Evolutionary conservation across 2,888 invertebrate species (phyloP).

Genomic region (Cantharis nigra): DNA sequence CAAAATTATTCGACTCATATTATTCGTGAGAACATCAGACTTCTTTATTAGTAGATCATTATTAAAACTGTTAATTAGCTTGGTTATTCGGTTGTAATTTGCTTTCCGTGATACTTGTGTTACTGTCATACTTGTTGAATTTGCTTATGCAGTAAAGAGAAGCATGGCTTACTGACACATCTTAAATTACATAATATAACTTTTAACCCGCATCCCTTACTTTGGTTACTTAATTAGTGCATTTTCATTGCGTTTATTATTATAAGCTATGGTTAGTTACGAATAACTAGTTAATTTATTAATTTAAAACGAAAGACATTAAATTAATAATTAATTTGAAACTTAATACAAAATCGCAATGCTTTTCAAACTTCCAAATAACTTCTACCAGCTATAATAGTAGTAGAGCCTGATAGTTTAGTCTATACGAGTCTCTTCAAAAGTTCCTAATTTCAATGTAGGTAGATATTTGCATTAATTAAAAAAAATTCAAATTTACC

Average conservation of each 20-base stretch:
- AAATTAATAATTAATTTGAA: neutral
- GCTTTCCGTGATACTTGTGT: constrained; percentile 12
- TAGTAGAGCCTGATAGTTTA: neutral
- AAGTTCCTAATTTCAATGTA: neutral
- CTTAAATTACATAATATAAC: constrained; percentile 9
- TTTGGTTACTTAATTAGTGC: constrained; percentile 40
- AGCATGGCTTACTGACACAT: neutral
- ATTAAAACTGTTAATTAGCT: constrained; percentile 52
- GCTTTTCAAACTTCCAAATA: neutral
- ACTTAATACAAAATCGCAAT: neutral
- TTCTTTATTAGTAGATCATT: constrained; percentile 55
- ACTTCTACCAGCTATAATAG: neutral
- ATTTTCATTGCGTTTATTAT: constrained; percentile 30
- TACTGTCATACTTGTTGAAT: constrained; percentile 8
- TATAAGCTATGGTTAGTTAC: constrained; percentile 26
- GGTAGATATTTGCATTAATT: no score
- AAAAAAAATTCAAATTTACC: no score
- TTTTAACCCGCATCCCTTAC: constrained; percentile 38
- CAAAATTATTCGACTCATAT: constrained; percentile 33
- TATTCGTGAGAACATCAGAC: constrained; percentile 50
- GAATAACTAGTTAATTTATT: constrained; percentile 10
- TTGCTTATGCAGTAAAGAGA: constrained; percentile 5
- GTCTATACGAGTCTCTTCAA: neutral
- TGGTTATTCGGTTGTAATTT: constrained; percentile 17
- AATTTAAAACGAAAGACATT: neutral